phyloP scores from a whole-genome alignment of 2,113 vertebrate species.

The Stercorarius parasiticus region DNA sequence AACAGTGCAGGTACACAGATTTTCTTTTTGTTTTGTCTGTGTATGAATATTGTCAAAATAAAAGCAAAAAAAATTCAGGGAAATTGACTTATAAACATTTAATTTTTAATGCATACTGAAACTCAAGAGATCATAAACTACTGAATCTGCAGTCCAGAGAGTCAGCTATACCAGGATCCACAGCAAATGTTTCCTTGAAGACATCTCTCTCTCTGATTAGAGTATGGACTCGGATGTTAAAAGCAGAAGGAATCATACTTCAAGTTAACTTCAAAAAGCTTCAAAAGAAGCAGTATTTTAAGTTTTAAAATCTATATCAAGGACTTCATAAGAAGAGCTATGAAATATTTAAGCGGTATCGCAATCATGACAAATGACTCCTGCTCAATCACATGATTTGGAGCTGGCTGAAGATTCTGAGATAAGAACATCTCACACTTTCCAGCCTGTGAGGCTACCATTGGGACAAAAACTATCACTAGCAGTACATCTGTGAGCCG shows the following conservation, averaged over 20 bases:
- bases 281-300: background rate
- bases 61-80: background rate
- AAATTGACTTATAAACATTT: background rate
- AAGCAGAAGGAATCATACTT: background rate
- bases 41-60: background rate
- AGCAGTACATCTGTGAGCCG: accelerated
- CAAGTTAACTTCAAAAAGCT: background rate
- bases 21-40: background rate
- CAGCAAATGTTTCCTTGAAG: accelerated
- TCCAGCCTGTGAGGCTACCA: background rate
- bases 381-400: background rate
- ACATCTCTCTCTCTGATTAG: background rate
- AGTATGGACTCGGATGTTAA: background rate
- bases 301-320: background rate
- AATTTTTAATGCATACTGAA: background rate
- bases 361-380: background rate
- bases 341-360: background rate
- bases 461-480: background rate
- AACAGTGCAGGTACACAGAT: background rate
- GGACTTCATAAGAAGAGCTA: accelerated
- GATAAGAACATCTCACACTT: background rate
- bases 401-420: background rate
- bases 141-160: background rate
- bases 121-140: background rate
- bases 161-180: background rate